Conservation (phyloP, 2,888 invertebrate genomes). For the Capitulum mitella region DNA sequence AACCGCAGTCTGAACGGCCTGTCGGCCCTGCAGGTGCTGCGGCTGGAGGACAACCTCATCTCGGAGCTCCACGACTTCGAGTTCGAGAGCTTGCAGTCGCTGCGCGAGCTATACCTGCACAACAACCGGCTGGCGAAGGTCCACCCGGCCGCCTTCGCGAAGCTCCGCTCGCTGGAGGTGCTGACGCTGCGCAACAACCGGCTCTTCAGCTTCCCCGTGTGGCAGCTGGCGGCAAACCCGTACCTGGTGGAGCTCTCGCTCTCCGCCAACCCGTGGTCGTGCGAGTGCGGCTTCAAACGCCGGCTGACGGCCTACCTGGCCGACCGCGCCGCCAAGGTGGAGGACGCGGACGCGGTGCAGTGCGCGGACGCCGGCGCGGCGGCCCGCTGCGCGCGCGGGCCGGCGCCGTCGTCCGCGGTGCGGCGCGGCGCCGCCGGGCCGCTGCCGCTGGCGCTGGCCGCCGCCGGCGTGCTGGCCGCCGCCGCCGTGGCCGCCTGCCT, state of each 20-base stretch:
- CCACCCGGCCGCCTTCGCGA: constrained; percentile 74
- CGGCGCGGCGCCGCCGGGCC: constrained; percentile 59
- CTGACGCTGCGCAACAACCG: constrained; percentile 76
- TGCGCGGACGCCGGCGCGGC: constrained; percentile 54
- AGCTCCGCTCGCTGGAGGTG: constrained; percentile 72
- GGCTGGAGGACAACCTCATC: constrained; percentile 79
- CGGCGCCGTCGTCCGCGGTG: neutral
- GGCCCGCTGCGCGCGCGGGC: constrained; percentile 40
- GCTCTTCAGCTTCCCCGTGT: constrained; percentile 71
- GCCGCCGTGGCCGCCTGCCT: constrained; percentile 69
- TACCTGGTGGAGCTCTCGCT: constrained; percentile 79
- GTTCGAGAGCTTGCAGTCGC: constrained; percentile 68
- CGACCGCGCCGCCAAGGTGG: constrained; percentile 68
- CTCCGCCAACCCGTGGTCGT: constrained; percentile 80
- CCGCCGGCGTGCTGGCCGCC: constrained; percentile 59
- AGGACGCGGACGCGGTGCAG: constrained; percentile 65
- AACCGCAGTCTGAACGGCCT: constrained; percentile 87
- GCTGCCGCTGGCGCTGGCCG: constrained; percentile 66
- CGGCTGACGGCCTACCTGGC: constrained; percentile 72
- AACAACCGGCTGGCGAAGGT: constrained; percentile 74
- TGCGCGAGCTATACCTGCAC: constrained; percentile 78
- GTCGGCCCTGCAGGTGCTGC: constrained; percentile 66
- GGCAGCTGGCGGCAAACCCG: constrained; percentile 71
- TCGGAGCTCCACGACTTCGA: constrained; percentile 72
- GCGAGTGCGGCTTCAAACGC: constrained; percentile 71